Conservation (phyloP, 2,888 invertebrate species). For the Biston betularia region DNA sequence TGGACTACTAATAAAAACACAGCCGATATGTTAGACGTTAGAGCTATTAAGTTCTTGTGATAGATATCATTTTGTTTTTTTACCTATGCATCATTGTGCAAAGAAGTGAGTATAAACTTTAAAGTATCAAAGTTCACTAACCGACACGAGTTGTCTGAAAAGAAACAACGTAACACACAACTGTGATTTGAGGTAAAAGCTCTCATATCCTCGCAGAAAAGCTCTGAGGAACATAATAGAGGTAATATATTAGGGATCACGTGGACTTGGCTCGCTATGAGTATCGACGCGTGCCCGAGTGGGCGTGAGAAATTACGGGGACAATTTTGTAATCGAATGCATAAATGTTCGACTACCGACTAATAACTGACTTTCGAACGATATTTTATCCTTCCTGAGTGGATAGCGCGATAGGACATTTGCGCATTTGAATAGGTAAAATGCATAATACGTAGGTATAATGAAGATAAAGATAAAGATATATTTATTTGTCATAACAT, state of each 20-base stretch:
- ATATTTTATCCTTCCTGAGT: too few relatives aligned
- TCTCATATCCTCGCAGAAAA: conserved; percentile 28
- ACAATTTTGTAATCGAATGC: too few relatives aligned
- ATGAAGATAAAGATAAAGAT: too few relatives aligned
- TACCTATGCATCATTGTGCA: conserved; percentile 34
- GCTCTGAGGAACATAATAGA: conserved; percentile 39
- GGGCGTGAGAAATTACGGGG: conserved; percentile 44
- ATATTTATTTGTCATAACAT: too few relatives aligned
- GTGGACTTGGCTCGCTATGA: conserved; percentile 37
- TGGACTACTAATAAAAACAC: conserved; percentile 49
- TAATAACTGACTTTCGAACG: too few relatives aligned
- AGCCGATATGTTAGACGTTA: conserved; percentile 32
- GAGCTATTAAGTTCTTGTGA: conserved; percentile 35
- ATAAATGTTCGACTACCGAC: too few relatives aligned
- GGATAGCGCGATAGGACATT: too few relatives aligned
- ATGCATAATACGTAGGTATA: too few relatives aligned
- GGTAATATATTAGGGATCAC: conserved; percentile 44
- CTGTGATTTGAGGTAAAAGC: conserved; percentile 34
- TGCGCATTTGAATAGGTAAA: too few relatives aligned
- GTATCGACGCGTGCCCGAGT: conserved; percentile 64
- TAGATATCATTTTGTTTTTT: conserved; percentile 39
- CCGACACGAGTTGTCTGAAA: conserved; percentile 25
- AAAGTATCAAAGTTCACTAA: conserved; percentile 40
- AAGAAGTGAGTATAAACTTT: conserved; percentile 7
- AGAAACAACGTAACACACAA: conserved; percentile 33